A percentile compares a stretch with the other conserved stretches of the same genome.
phyloP scores from a whole-genome alignment of 1,140 invertebrate genomes.

The Radopholus similis region DNA sequence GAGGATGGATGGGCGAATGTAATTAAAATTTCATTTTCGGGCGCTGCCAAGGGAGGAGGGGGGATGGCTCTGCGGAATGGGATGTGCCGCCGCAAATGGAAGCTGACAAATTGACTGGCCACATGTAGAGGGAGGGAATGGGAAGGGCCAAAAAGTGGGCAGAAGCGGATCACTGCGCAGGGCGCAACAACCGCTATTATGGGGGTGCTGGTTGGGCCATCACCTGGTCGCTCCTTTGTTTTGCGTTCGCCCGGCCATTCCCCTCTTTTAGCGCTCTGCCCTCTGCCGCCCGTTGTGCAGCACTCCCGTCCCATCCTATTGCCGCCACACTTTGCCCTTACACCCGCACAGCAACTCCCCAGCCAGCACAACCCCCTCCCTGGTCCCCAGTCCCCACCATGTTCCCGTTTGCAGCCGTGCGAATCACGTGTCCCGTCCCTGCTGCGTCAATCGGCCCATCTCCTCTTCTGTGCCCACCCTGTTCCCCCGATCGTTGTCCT shows the following conservation, averaged over 20 bases:
- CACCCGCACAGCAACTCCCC: no score
- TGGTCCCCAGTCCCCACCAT: no score
- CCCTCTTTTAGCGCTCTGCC: no score
- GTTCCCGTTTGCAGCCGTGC: neutral
- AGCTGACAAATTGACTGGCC: neutral
- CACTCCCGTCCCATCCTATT: neutral
- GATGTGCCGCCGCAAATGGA: neutral
- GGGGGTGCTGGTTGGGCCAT: neutral
- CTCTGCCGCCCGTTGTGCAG: no score
- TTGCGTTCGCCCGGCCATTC: no score
- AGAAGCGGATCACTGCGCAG: no score
- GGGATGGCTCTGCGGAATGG: no score
- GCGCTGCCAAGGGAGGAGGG: neutral
- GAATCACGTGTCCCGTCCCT: neutral
- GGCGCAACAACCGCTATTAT: no score
- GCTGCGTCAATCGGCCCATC: neutral
- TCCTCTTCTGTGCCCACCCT: neutral
- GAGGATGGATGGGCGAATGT: neutral
- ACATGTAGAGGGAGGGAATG: neutral
- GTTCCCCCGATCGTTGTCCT: neutral
- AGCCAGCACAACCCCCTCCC: no score
- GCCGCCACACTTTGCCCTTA: neutral
- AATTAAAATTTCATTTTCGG: constrained; percentile 3
- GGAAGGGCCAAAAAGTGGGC: no score
- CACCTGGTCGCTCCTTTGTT: no score